Evolutionary conservation across 1,140 invertebrate species (phyloP).

Genomic region (Proctacanthus coquilletti): DNA sequence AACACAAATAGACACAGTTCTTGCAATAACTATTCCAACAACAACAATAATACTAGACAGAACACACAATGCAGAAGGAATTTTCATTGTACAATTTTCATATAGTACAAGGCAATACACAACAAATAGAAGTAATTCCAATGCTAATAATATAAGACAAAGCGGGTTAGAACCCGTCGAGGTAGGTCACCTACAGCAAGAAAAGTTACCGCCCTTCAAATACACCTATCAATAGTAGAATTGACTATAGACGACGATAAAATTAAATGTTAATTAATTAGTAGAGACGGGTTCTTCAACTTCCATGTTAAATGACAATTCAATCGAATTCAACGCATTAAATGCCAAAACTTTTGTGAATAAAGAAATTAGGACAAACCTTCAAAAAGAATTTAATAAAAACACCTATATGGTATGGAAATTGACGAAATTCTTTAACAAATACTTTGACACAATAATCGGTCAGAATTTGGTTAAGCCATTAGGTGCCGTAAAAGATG

Average conservation of each 20-base stretch:
- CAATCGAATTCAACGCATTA: neutral
- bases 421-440: neutral
- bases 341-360: conserved; percentile 1
- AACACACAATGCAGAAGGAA: too few species aligned
- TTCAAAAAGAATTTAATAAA: conserved; percentile 4
- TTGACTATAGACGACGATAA: conserved; percentile 1
- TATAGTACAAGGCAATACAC: too few species aligned
- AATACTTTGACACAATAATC: conserved; percentile 1
- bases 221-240: conserved; percentile 1
- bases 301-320: conserved; percentile 1
- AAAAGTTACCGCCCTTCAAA: neutral
- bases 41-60: too few species aligned
- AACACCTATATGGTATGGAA: conserved; percentile 5
- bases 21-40: too few species aligned
- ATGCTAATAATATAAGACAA: too few species aligned
- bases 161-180: too few species aligned
- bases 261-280: conserved; percentile 2
- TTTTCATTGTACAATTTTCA: too few species aligned
- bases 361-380: conserved; percentile 3
- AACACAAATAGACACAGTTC: too few species aligned
- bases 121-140: too few species aligned
- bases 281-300: conserved; percentile 5
- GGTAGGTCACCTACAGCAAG: too few species aligned
- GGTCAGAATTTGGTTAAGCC: conserved; percentile 7
- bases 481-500: neutral